A percentile compares a stretch with the other conserved stretches of the same genome.
Evolutionary conservation across 2,113 vertebrate species (phyloP).

Genomic region (Recurvirostra avosetta): DNA sequence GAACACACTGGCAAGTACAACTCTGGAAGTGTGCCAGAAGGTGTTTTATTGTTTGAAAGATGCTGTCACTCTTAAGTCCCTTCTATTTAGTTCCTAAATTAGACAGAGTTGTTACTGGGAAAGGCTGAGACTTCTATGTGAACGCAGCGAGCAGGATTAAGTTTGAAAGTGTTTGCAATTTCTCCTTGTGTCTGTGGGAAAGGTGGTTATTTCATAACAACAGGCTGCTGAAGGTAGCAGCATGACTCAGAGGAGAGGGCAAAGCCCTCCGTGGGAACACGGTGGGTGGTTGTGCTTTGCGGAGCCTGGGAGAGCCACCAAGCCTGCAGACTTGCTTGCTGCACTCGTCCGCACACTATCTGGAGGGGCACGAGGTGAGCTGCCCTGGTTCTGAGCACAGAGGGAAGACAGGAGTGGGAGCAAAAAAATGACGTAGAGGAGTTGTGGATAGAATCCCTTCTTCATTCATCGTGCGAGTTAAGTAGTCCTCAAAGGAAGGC

Average conservation of each 20-base stretch:
- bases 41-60: not conserved
- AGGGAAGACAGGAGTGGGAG: not conserved
- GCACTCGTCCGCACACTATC: not conserved
- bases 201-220: not conserved
- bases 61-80: not conserved
- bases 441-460: not conserved
- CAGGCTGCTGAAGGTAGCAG: not conserved
- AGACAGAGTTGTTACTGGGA: not conserved
- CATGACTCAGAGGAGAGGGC: slow-evolving; percentile 1
- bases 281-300: not conserved
- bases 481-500: not conserved
- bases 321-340: not conserved
- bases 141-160: not conserved
- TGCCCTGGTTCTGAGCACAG: not conserved
- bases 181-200: not conserved
- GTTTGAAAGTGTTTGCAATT: not conserved
- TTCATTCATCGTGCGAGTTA: not conserved
- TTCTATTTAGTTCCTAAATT: not conserved
- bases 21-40: not conserved
- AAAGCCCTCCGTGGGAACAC: not conserved
- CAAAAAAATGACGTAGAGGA: fast-evolving
- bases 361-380: not conserved
- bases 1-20: not conserved
- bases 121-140: not conserved
- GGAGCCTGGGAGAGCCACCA: not conserved